Conservation (phyloP, 2,797 vertebrate species). For the Cephalopachus bancanus region DNA sequence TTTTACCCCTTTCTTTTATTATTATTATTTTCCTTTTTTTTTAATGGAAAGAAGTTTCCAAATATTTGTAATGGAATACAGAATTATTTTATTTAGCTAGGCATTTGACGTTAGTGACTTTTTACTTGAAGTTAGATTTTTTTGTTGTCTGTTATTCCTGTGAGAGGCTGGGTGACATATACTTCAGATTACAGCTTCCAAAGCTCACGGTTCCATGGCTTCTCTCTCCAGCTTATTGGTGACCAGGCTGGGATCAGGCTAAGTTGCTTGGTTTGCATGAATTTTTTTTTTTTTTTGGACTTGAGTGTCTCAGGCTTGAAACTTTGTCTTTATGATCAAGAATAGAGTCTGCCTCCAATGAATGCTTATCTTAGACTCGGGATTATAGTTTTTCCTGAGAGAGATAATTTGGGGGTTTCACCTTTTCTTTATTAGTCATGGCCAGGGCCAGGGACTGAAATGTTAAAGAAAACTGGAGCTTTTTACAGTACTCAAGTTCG, state of each 20-base stretch:
- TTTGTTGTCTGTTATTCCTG: rapidly evolving
- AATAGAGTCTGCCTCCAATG: background rate
- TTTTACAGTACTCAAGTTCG: background rate
- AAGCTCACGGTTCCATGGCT: background rate
- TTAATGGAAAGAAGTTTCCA: background rate
- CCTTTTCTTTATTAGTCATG: background rate
- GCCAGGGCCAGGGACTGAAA: background rate
- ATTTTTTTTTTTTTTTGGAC: background rate
- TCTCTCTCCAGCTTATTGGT: background rate
- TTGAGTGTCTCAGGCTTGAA: background rate
- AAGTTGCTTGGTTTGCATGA: background rate
- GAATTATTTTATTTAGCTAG: background rate
- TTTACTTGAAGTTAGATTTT: rapidly evolving
- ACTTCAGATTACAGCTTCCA: background rate
- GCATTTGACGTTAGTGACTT: background rate
- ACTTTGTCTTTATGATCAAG: background rate
- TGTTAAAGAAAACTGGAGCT: background rate
- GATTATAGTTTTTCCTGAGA: background rate
- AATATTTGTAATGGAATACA: background rate
- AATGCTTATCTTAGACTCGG: too few species aligned
- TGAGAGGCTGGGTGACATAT: background rate
- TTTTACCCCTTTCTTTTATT: background rate
- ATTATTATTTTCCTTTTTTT: background rate
- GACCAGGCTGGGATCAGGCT: background rate
- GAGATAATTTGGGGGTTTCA: background rate